These are phyloP conservation scores for Archips crataeganus DNA, from an alignment of 2,888 invertebrate genomes.

Conservation along the genomic window DNA sequence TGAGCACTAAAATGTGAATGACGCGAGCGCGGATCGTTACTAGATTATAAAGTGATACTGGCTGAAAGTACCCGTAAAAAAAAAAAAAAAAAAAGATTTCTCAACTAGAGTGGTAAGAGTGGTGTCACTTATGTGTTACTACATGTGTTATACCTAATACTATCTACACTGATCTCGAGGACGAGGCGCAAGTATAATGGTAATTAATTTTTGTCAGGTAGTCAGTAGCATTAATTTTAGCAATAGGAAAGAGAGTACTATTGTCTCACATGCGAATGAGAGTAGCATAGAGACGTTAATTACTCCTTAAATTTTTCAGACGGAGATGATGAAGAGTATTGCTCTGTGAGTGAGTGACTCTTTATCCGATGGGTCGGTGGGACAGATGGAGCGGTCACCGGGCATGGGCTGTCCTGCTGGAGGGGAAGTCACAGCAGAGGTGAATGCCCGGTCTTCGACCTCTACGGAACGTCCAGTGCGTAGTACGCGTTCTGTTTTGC, in stretches of 20 bases:
- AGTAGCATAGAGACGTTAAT: constrained; percentile 10
- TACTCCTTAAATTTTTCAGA: constrained; percentile 10
- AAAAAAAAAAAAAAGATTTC: no score
- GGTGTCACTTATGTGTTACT: no score
- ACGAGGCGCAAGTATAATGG: no score
- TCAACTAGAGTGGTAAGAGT: no score
- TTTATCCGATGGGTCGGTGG: neutral
- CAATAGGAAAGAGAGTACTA: neutral
- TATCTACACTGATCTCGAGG: no score
- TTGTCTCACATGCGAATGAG: neutral
- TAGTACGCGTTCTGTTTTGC: constrained; percentile 12
- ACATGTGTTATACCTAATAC: no score
- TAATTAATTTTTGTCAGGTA: no score
- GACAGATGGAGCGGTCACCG: constrained; percentile 6
- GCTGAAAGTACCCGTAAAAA: no score
- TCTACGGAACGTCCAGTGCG: constrained; percentile 15
- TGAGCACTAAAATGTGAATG: no score
- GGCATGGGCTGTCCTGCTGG: neutral
- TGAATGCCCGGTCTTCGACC: neutral
- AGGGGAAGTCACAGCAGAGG: constrained; percentile 11
- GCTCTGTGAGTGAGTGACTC: constrained; percentile 15
- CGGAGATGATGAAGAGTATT: constrained; percentile 17
- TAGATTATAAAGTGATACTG: no score
- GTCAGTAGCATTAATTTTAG: neutral
- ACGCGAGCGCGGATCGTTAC: no score